Evolutionary conservation across 2,113 vertebrate species (phyloP).

Genomic region (Mustelus asterias): DNA sequence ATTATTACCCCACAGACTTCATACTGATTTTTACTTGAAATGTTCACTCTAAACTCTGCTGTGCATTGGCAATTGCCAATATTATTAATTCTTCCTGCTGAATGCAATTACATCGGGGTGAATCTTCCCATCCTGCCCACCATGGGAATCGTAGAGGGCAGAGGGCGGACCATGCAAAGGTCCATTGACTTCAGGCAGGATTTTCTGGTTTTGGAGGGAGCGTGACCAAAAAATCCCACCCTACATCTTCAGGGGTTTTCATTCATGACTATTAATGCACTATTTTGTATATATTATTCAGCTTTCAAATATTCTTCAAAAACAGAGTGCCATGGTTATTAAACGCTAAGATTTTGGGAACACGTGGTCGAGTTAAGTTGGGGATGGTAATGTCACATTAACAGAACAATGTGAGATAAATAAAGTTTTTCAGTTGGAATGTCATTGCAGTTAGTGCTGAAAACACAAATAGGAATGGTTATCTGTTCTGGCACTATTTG

Average conservation of each 20-base stretch:
- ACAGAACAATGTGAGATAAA: background rate
- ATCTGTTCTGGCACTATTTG: background rate
- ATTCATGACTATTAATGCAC: conserved; percentile 26
- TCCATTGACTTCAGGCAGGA: too few species aligned
- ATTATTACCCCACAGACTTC: too few species aligned
- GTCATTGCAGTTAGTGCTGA: background rate
- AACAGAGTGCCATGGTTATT: background rate
- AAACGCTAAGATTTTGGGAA: background rate
- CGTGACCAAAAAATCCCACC: too few species aligned
- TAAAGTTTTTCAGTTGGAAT: background rate
- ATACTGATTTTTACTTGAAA: background rate
- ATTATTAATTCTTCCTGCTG: background rate
- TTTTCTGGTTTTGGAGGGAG: too few species aligned
- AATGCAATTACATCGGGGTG: background rate
- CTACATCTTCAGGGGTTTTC: background rate
- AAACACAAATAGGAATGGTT: background rate
- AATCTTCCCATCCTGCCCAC: too few species aligned
- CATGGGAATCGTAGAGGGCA: too few species aligned
- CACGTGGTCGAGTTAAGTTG: background rate
- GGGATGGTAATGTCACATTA: background rate
- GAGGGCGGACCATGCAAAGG: too few species aligned
- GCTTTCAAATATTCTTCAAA: conserved; percentile 23
- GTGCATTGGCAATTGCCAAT: background rate
- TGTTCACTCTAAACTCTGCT: background rate
- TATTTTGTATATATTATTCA: background rate